Conservation (phyloP, 2,797 vertebrate species). For the Melanogrammus aeglefinus region DNA sequence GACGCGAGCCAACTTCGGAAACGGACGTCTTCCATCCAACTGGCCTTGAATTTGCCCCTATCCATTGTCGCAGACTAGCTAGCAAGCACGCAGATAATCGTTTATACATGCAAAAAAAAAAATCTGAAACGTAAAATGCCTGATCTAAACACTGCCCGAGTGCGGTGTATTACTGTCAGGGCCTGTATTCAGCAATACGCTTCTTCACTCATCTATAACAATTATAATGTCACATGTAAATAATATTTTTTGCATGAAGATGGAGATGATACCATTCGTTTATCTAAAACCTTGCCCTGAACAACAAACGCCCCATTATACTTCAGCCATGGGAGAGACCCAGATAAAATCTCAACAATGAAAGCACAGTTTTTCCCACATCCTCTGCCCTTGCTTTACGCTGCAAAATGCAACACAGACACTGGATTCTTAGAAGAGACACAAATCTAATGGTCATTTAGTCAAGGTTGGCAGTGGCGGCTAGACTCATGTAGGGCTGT, state of each 20-base stretch:
- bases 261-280: neutral
- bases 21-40: too few relatives aligned
- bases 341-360: neutral
- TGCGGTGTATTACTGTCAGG: neutral
- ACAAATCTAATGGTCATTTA: neutral
- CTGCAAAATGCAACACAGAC: neutral
- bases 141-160: neutral
- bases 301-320: neutral
- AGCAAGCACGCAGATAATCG: too few relatives aligned
- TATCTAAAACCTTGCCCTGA: neutral
- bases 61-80: too few relatives aligned
- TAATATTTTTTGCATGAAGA: neutral
- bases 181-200: neutral
- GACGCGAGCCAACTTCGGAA: too few relatives aligned
- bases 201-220: neutral
- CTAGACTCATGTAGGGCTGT: constrained; percentile 42
- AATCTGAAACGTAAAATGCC: neutral
- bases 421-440: neutral
- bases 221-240: neutral
- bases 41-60: too few relatives aligned
- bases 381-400: neutral
- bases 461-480: neutral
- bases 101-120: too few relatives aligned
- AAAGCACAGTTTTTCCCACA: neutral
- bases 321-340: neutral